Conservation (phyloP, 2,113 vertebrate species). For the Malurus alboscapulatus region DNA sequence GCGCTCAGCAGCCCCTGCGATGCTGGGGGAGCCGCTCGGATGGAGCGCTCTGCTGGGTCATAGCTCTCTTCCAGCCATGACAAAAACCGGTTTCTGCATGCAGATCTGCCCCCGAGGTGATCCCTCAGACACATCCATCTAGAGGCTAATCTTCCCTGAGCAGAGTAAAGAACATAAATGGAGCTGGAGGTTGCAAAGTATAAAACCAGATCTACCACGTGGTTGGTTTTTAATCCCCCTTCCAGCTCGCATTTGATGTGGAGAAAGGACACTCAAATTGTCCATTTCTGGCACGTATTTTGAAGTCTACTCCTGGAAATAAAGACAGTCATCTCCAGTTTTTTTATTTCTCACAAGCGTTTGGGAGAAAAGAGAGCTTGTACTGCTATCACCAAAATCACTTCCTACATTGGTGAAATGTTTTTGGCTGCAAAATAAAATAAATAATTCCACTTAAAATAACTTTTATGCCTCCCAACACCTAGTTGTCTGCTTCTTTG, state of each 20-base stretch:
- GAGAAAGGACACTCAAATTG: conserved; percentile 70
- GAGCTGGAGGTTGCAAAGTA: conserved; percentile 77
- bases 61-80: conserved; percentile 67
- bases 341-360: conserved; percentile 70
- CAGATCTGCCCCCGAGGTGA: conserved; percentile 68
- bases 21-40: conserved; percentile 53
- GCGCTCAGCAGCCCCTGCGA: conserved; percentile 54
- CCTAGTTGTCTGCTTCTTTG: conserved; percentile 65
- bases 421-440: conserved; percentile 35
- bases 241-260: conserved; percentile 71
- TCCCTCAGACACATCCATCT: conserved; percentile 73
- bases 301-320: conserved; percentile 77
- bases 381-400: conserved; percentile 59
- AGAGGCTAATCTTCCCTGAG: conserved; percentile 73
- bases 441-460: conserved; percentile 65
- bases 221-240: conserved; percentile 78
- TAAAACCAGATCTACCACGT: conserved; percentile 81
- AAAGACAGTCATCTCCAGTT: conserved; percentile 71
- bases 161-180: conserved; percentile 71
- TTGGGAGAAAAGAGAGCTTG: conserved; percentile 57
- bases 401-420: conserved; percentile 62
- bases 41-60: conserved; percentile 55
- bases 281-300: conserved; percentile 79
- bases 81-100: conserved; percentile 60
- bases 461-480: conserved; percentile 67